Conservation (phyloP, 2,888 invertebrate species). For the Osedax fenrisi region DNA sequence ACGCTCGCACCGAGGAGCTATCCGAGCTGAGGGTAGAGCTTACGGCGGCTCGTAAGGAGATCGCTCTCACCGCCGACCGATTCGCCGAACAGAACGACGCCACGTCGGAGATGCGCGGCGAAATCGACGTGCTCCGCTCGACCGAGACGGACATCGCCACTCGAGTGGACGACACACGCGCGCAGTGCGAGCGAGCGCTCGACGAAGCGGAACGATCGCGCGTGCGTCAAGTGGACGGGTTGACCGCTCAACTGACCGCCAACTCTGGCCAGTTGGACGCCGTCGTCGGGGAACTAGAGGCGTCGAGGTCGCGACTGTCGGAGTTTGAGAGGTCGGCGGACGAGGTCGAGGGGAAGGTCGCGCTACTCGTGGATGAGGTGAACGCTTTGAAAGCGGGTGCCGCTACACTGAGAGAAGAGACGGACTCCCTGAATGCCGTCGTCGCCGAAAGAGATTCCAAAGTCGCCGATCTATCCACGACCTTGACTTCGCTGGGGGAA, state of each 20-base stretch:
- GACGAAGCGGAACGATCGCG: background rate
- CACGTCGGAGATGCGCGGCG: background rate
- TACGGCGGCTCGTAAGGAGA: background rate
- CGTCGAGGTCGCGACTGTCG: conserved; percentile 34
- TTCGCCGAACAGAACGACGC: background rate
- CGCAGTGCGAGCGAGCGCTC: background rate
- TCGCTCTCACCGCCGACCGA: background rate
- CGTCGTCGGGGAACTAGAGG: conserved; percentile 38
- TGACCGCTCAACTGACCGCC: background rate
- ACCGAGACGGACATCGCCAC: background rate
- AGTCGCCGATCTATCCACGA: background rate
- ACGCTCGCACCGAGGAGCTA: background rate
- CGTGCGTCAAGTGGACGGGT: background rate
- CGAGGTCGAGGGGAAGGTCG: background rate
- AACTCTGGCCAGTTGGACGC: conserved; percentile 35
- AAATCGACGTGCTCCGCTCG: background rate
- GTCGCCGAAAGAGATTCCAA: background rate
- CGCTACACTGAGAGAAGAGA: background rate
- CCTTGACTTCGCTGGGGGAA: too few relatives aligned
- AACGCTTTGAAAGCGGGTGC: too few relatives aligned
- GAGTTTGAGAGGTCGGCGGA: background rate
- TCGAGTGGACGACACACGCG: background rate
- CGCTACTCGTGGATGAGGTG: too few relatives aligned
- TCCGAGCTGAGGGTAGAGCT: background rate
- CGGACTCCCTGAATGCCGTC: background rate